Percentiles rank a stretch among this genome's conserved stretches.
Evolutionary conservation across 2,113 vertebrate species (phyloP).

Genomic region (Nettapus auritus): DNA sequence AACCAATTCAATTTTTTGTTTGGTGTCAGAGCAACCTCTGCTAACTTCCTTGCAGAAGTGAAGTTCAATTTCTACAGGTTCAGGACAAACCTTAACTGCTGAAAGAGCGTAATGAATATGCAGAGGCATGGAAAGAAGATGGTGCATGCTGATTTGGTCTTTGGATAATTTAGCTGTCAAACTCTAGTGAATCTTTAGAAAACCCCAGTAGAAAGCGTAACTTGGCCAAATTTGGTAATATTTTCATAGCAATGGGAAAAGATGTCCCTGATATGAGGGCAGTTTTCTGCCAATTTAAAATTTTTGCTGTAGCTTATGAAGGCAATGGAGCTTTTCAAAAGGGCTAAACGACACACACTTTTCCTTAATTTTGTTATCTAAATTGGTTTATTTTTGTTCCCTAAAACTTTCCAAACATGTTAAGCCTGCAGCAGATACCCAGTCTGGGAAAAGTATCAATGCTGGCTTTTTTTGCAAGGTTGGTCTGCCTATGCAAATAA

Average conservation of each 20-base stretch:
- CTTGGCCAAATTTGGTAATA: not conserved
- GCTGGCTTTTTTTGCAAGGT: not conserved
- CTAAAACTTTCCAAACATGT: not conserved
- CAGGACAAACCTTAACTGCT: not conserved
- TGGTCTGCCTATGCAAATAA: not conserved
- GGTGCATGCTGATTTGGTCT: not conserved
- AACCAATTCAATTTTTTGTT: not conserved
- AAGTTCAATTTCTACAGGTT: not conserved
- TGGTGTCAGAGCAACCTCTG: not conserved
- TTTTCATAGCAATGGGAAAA: slow-evolving; percentile 9
- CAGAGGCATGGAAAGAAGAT: not conserved
- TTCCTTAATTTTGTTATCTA: slow-evolving; percentile 16
- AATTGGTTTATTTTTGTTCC: not conserved
- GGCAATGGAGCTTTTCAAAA: not conserved
- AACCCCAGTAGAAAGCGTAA: not conserved
- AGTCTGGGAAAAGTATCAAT: not conserved
- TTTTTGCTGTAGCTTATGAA: not conserved
- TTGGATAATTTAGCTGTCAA: not conserved
- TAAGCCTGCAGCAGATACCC: not conserved
- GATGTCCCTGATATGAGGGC: not conserved
- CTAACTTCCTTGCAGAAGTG: not conserved
- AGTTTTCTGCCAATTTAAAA: not conserved
- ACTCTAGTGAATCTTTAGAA: not conserved
- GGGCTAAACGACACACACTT: not conserved
- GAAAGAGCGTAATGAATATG: not conserved